Conservation (phyloP, 2,797 vertebrate species). For the Linurgus olivaceus region DNA sequence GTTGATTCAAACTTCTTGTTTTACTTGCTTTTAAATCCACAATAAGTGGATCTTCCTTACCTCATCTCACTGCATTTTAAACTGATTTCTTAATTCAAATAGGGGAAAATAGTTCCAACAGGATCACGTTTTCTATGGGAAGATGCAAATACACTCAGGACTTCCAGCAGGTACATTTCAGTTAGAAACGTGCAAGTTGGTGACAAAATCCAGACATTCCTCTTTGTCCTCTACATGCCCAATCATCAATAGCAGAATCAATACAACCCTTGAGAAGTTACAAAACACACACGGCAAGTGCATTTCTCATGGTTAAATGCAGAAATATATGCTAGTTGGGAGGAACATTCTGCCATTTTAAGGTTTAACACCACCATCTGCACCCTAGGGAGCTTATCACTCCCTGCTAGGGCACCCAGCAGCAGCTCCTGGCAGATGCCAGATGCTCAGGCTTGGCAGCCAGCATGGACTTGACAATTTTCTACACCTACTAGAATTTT, state of each 20-base stretch:
- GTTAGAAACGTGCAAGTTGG: not conserved
- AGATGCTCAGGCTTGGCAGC: not conserved
- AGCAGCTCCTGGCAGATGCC: not conserved
- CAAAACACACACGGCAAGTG: fast-evolving
- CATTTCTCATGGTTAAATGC: not conserved
- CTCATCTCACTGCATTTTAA: not conserved
- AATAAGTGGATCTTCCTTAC: not conserved
- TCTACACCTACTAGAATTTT: not conserved
- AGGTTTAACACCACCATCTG: not conserved
- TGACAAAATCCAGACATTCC: not conserved
- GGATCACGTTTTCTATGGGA: not conserved
- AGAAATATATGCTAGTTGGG: not conserved
- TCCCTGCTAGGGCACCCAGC: not conserved
- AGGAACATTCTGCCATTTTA: not conserved
- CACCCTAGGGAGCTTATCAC: not conserved
- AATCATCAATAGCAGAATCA: not conserved
- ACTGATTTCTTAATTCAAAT: not conserved
- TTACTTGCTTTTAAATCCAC: not conserved
- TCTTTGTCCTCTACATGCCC: not conserved
- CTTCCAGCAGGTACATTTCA: not conserved
- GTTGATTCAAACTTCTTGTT: not conserved
- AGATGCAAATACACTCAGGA: not conserved
- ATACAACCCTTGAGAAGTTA: not conserved
- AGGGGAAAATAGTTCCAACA: not conserved
- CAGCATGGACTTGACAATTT: not conserved